phyloP scores from a whole-genome alignment of 2,888 invertebrate species.

The Caprella mutica region DNA sequence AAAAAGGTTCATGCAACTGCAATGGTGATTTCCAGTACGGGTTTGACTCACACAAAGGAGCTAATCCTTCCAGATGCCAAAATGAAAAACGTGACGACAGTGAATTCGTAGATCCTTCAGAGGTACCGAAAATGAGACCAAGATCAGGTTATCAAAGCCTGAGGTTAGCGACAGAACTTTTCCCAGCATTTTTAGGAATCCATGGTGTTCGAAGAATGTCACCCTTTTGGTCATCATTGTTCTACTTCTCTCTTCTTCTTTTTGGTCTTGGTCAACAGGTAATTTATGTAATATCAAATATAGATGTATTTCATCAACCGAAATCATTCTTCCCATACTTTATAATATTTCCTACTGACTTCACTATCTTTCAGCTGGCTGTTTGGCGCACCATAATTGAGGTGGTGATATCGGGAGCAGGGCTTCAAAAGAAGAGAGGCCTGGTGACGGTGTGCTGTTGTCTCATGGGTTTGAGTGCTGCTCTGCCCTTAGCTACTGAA shows the following conservation, averaged over 20 bases:
- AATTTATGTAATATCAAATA: too few species aligned
- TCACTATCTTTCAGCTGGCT: conserved; percentile 56
- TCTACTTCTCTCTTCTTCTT: conserved; percentile 69
- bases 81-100: too few species aligned
- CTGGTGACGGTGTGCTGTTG: conserved; percentile 73
- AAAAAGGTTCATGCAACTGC: too few species aligned
- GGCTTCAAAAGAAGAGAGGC: conserved; percentile 60
- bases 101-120: too few species aligned
- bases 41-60: too few species aligned
- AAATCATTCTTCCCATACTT: too few species aligned
- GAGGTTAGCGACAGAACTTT: conserved; percentile 75
- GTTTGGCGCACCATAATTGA: conserved; percentile 85
- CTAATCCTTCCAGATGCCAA: too few species aligned
- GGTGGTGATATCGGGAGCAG: conserved; percentile 63
- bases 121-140: too few species aligned
- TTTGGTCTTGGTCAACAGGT: conserved; percentile 77
- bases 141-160: conserved; percentile 58
- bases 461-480: conserved; percentile 65
- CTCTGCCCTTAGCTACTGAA: conserved; percentile 77
- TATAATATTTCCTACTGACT: too few species aligned
- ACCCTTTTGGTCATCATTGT: conserved; percentile 76
- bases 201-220: conserved; percentile 59
- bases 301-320: too few species aligned
- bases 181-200: conserved; percentile 70
- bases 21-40: too few species aligned